Evolutionary conservation across 2,113 vertebrate genomes (phyloP).

Genomic region (Fukomys damarensis): DNA sequence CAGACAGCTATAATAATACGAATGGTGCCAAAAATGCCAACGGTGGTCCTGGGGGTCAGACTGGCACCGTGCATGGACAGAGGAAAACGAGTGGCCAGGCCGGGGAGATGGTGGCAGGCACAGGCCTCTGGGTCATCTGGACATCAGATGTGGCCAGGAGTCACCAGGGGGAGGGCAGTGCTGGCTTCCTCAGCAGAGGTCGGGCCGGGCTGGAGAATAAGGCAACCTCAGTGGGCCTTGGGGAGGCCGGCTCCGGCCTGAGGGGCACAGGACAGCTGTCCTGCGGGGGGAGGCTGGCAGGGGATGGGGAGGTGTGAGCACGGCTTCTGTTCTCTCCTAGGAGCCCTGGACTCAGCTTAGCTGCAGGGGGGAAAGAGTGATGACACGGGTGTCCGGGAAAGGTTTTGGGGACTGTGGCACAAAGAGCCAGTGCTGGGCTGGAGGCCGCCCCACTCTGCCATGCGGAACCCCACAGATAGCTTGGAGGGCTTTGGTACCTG

Average conservation of each 20-base stretch:
- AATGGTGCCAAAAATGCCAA: neutral
- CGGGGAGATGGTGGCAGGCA: rapidly evolving
- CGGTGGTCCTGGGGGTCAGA: neutral
- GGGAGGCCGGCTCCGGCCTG: no score
- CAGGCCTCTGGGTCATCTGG: neutral
- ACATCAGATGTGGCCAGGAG: rapidly evolving
- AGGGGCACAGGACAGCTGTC: neutral
- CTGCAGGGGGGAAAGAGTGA: neutral
- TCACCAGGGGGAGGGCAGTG: rapidly evolving
- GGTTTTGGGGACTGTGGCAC: neutral
- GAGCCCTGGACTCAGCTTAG: neutral
- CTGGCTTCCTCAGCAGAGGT: rapidly evolving
- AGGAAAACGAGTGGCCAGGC: neutral
- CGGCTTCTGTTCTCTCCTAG: neutral
- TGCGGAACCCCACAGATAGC: neutral
- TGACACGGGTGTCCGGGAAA: neutral
- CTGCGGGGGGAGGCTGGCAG: neutral
- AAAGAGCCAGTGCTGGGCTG: no score
- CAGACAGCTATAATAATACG: neutral
- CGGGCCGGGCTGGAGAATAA: no score
- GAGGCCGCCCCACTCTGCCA: neutral
- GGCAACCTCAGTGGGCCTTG: neutral
- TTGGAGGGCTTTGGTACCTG: neutral
- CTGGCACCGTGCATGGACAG: rapidly evolving
- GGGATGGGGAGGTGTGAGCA: rapidly evolving